Evolutionary conservation across 2,888 invertebrate genomes (phyloP).

Genomic region (Melanargia galathea): DNA sequence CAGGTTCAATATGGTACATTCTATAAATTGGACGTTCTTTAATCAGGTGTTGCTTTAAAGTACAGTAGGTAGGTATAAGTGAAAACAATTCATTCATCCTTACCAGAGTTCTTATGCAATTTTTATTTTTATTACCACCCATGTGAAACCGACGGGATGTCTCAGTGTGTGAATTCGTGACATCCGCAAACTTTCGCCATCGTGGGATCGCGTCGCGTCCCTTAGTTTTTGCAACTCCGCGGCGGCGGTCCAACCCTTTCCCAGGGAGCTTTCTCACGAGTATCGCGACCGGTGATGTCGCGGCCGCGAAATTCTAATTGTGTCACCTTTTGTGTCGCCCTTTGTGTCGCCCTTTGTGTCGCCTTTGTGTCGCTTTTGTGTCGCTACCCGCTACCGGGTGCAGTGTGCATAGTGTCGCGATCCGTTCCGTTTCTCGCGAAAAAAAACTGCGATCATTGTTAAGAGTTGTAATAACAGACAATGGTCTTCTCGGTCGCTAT

Average conservation of each 20-base stretch:
- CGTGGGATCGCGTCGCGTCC: conserved; percentile 33
- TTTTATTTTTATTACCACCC: too few relatives aligned
- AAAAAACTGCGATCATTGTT: conserved; percentile 30
- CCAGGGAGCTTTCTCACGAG: conserved; percentile 45
- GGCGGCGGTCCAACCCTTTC: conserved; percentile 40
- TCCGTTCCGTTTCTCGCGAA: conserved; percentile 21
- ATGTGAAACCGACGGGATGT: conserved; percentile 1
- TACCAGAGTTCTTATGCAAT: too few relatives aligned
- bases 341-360: conserved; percentile 5
- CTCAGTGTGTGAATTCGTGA: conserved; percentile 20
- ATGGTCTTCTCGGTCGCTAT: neutral
- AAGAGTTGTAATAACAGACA: neutral
- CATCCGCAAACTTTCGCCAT: conserved; percentile 27
- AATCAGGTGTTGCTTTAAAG: too few relatives aligned
- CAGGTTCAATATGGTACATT: too few relatives aligned
- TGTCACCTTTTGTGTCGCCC: conserved; percentile 12
- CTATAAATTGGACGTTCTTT: too few relatives aligned
- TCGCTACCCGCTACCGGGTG: conserved; percentile 25
- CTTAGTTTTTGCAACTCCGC: conserved; percentile 27
- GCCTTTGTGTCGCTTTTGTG: conserved; percentile 3
- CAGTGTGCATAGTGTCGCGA: conserved; percentile 28
- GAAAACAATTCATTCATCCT: too few relatives aligned
- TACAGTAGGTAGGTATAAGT: too few relatives aligned
- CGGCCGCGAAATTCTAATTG: conserved; percentile 31
- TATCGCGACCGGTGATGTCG: conserved; percentile 37